These are phyloP conservation scores for Acrobasis repandana DNA, from an alignment of 2,888 invertebrate genomes.

Conservation along the genomic window DNA sequence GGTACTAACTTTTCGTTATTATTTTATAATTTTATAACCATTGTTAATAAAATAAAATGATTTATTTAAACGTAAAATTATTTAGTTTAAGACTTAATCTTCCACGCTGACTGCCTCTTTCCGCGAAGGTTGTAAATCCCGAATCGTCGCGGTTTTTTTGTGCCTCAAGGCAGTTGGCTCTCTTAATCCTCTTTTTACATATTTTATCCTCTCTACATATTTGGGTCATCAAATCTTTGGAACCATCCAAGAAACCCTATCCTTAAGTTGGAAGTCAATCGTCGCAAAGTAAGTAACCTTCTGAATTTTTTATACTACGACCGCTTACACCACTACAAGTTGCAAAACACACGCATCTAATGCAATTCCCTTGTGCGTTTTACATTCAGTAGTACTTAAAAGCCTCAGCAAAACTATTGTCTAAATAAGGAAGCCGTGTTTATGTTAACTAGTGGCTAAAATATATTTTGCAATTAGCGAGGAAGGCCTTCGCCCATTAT, in stretches of 20 bases:
- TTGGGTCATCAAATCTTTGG: no score
- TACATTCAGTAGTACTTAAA: slow-evolving; percentile 43
- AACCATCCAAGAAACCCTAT: neutral
- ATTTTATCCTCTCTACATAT: no score
- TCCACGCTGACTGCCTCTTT: no score
- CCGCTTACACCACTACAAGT: slow-evolving; percentile 10
- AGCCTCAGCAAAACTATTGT: slow-evolving; percentile 40
- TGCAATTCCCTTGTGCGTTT: slow-evolving; percentile 39
- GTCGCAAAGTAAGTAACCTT: neutral
- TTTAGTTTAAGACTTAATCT: no score
- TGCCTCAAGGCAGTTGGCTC: no score
- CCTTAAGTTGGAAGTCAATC: neutral
- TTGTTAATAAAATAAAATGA: no score
- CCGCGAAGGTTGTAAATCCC: no score
- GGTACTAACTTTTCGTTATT: no score
- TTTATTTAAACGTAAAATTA: no score
- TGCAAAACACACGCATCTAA: slow-evolving; percentile 34
- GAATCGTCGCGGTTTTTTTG: no score
- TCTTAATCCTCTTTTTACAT: no score
- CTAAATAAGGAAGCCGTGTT: slow-evolving; percentile 37
- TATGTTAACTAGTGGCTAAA: slow-evolving; percentile 32
- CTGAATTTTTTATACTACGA: neutral
- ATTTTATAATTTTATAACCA: no score
- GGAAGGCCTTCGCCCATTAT: neutral
- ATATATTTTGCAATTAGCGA: slow-evolving; percentile 22